Percentiles rank a stretch among this genome's conserved stretches.
Conservation (phyloP, 2,888 invertebrate genomes). For the Temnothorax unifasciatus region DNA sequence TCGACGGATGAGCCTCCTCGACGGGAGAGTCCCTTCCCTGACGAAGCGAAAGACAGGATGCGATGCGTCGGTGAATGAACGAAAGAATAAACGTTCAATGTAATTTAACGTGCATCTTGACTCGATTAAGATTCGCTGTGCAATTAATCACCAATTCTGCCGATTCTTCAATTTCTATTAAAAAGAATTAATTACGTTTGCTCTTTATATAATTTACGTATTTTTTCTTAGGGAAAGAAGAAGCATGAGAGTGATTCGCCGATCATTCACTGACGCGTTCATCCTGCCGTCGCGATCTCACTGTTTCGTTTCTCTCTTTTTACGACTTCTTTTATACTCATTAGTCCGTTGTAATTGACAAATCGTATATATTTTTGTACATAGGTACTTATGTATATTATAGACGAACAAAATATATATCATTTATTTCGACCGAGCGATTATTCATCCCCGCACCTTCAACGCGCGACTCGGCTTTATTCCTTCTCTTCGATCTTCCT, state of each 20-base stretch:
- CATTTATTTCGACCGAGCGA: slow-evolving; percentile 24
- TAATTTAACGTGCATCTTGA: neutral
- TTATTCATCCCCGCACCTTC: slow-evolving; percentile 30
- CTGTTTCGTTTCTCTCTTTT: slow-evolving; percentile 57
- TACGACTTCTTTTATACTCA: slow-evolving; percentile 63
- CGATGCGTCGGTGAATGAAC: slow-evolving; percentile 2
- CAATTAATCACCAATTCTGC: neutral
- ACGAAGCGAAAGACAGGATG: neutral
- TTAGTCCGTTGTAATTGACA: slow-evolving; percentile 48
- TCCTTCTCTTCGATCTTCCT: neutral
- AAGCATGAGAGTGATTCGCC: slow-evolving; percentile 1
- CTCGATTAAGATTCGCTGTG: neutral
- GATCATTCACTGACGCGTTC: neutral
- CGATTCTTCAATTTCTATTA: neutral
- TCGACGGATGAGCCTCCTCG: slow-evolving; percentile 76
- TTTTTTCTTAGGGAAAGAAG: neutral
- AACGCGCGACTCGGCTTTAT: neutral
- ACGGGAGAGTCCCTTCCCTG: neutral
- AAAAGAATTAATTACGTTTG: neutral
- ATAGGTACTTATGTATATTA: slow-evolving; percentile 79
- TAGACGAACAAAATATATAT: neutral
- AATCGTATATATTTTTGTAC: slow-evolving; percentile 81
- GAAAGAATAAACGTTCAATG: neutral
- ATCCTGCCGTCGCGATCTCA: slow-evolving; percentile 17
- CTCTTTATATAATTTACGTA: neutral